These are phyloP conservation scores for Orthonyx spaldingii DNA, from an alignment of 2,113 vertebrate genomes.

Conservation along the genomic window DNA sequence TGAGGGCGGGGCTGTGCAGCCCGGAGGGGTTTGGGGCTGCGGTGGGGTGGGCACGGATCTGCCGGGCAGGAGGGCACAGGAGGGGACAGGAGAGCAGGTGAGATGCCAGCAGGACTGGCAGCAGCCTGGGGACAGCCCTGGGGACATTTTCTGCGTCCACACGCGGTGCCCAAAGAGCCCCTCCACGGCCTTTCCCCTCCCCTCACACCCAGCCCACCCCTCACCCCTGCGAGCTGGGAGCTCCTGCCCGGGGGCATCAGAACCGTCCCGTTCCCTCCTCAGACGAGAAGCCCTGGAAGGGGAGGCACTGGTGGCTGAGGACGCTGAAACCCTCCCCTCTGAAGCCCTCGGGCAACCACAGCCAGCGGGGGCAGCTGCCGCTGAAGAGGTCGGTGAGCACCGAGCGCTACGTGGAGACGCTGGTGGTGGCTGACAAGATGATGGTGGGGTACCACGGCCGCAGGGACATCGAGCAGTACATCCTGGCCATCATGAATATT, in stretches of 20 bases:
- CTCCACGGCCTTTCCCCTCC: background rate
- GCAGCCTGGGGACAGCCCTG: background rate
- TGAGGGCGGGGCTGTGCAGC: background rate
- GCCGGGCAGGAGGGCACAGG: background rate
- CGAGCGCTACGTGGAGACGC: conserved; percentile 94
- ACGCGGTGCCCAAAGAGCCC: rapidly evolving
- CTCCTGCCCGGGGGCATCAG: background rate
- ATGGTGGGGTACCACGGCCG: conserved; percentile 98
- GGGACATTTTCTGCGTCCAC: rapidly evolving
- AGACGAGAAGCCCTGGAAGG: conserved; percentile 94
- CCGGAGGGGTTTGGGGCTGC: rapidly evolving
- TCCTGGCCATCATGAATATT: conserved; percentile 99
- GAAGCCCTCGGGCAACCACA: conserved; percentile 75
- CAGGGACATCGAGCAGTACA: conserved; percentile 96
- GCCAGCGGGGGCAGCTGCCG: conserved; percentile 85
- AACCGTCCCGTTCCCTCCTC: background rate
- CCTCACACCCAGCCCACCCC: background rate
- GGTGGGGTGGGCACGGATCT: background rate
- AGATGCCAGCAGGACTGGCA: background rate
- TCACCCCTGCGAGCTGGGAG: background rate
- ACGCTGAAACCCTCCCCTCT: conserved; percentile 83
- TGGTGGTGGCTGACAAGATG: conserved; percentile 98
- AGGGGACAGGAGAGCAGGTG: background rate
- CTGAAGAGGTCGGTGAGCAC: conserved; percentile 93
- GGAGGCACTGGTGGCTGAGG: conserved; percentile 88